phyloP scores from a whole-genome alignment of 30 jellyfish, hydroid and myxozoan species.

The Mastigias papua region DNA sequence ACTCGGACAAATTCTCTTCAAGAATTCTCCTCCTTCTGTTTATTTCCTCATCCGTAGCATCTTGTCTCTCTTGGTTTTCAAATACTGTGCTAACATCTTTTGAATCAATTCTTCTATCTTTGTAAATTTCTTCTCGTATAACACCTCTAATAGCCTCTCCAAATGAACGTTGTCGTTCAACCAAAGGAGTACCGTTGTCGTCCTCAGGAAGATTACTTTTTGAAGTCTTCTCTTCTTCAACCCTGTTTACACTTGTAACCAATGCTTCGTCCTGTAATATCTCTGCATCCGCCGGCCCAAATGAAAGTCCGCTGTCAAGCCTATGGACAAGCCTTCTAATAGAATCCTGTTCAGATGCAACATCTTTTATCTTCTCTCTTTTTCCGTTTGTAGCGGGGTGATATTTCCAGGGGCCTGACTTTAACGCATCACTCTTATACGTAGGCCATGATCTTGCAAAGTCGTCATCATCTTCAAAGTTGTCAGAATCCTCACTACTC shows the following conservation, averaged over 20 bases:
- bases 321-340: constrained; percentile 59
- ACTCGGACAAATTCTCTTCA: background rate
- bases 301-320: constrained; percentile 66
- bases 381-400: background rate
- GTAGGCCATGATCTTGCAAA: constrained; percentile 61
- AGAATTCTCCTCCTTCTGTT: constrained; percentile 9
- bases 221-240: constrained; percentile 32
- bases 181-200: constrained; percentile 39
- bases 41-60: background rate
- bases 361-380: background rate
- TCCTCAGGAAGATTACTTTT: constrained; percentile 26
- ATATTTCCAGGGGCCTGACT: constrained; percentile 9
- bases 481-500: constrained; percentile 19
- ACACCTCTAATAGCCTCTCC: constrained; percentile 33
- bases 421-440: constrained; percentile 13
- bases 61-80: constrained; percentile 16
- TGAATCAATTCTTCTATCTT: constrained; percentile 6
- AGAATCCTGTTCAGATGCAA: background rate
- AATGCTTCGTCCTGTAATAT: constrained; percentile 21
- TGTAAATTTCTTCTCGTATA: constrained; percentile 43
- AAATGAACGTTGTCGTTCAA: constrained; percentile 48
- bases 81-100: background rate
- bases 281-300: constrained; percentile 40
- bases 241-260: constrained; percentile 1
- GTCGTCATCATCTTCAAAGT: constrained; percentile 18